Evolutionary conservation across 2,113 vertebrate species (phyloP), one percentile per base, ranked within the genome.

Genomic region (Acanthisitta chloris): DNA sequence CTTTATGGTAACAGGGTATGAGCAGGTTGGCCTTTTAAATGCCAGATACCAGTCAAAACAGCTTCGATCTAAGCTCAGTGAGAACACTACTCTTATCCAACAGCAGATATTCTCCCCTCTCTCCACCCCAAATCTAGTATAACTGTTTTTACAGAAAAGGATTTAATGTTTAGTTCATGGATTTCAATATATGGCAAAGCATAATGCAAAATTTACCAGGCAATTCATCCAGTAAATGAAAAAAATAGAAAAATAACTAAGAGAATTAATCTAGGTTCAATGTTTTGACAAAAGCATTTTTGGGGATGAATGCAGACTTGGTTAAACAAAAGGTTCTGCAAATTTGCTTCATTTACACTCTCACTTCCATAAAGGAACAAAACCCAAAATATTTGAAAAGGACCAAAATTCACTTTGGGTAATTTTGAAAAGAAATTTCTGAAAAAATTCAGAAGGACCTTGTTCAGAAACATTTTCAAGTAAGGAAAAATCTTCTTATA

Each of bases 1-100:
- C 84, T 96, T 96, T 96, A 96, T 90, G 88, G 92, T 72, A 94
- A 88, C 88, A 85, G 74, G 34, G 74, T 86, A 92, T 65, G 89
- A 96, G 69, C 96, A 94, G 93, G 86, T 61, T 97, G 96, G 86
- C 79, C 88, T 91, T 93, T 96, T 87, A 95, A 95, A 94, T 54
- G 92, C 95, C 92, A 97, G 93, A 83, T 36, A 94, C 0, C 0
- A 0, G 84, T 67, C 73, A 81, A 95, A 95, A 90, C 38, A 64
- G 70, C 79, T 95, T 78, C 82, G 74, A 81, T 88, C 52, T 73
- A 70, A 80, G 51, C 90, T 80, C 78, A 77, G 74, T 11, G 40
- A 96, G 81, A 93, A 51, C 57, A 49, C 38, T 42, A 23, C 31
- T 67, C 45, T 81, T 72, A 69, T 42, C 83, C 61, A 90, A 73